Percentiles rank a stretch among this genome's conserved stretches.
These are phyloP conservation scores for Hyposoter dolosus DNA, from an alignment of 2,888 invertebrate species.

Conservation along the genomic window DNA sequence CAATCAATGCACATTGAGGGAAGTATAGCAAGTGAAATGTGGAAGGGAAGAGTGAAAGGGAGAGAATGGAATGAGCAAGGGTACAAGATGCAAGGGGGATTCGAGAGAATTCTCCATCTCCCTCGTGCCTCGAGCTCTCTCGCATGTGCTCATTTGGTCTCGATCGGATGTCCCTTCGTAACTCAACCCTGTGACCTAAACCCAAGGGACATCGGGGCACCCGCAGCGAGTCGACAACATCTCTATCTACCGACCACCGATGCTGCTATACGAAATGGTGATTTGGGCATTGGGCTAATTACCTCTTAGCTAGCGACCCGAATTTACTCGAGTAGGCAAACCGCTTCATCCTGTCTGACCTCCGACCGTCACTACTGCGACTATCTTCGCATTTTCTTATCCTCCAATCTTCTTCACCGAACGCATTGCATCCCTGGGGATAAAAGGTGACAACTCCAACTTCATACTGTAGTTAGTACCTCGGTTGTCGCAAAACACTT, in stretches of 20 bases:
- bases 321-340: conserved; percentile 77
- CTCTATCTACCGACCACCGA: conserved; percentile 78
- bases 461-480: no score
- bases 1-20: conserved; percentile 82
- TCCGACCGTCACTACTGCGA: conserved; percentile 14
- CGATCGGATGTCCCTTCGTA: conserved; percentile 34
- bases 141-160: conserved; percentile 38
- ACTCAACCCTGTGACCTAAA: conserved; percentile 60
- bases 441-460: neutral
- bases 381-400: conserved; percentile 20
- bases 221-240: conserved; percentile 76
- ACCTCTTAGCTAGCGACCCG: conserved; percentile 77
- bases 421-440: neutral
- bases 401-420: neutral
- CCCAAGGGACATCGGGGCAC: conserved; percentile 76
- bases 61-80: conserved; percentile 33
- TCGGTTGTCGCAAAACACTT: no score
- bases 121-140: conserved; percentile 47
- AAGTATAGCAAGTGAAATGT: conserved; percentile 67
- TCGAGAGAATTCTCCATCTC: conserved; percentile 37
- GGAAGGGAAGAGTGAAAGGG: conserved; percentile 15
- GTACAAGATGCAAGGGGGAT: conserved; percentile 12
- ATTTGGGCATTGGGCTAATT: conserved; percentile 82
- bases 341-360: conserved; percentile 52
- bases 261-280: conserved; percentile 74